Percentiles rank a stretch among this genome's conserved stretches.
Evolutionary conservation across 2,888 invertebrate genomes (phyloP).

Genomic region (Diadegma fenestrale): DNA sequence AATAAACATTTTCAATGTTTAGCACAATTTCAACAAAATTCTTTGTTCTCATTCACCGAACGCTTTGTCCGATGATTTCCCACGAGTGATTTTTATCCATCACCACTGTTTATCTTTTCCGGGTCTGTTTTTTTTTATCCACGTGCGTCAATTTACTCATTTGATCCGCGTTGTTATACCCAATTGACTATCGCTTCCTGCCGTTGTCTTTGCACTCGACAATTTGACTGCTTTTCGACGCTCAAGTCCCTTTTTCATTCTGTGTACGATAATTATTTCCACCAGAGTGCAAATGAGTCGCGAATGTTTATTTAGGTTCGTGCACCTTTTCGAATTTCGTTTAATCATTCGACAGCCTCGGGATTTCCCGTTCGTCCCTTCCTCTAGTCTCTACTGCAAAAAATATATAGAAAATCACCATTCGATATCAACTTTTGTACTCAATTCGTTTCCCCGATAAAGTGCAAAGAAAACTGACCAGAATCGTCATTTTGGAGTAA

Average conservation of each 20-base stretch:
- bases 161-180: not conserved
- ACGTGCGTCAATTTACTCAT: not conserved
- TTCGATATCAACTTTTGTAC: too few species aligned
- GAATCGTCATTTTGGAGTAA: too few species aligned
- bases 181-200: not conserved
- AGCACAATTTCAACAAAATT: not conserved
- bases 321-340: not conserved
- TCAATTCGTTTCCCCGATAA: too few species aligned
- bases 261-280: not conserved
- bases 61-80: not conserved
- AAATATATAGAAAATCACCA: too few species aligned
- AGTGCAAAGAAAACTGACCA: too few species aligned
- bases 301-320: not conserved
- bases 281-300: not conserved
- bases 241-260: not conserved
- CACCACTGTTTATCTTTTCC: not conserved
- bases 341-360: not conserved
- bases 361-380: not conserved
- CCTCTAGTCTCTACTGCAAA: too few species aligned
- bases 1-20: slow-evolving; percentile 10
- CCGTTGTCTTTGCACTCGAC: not conserved
- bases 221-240: not conserved
- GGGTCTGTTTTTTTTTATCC: not conserved
- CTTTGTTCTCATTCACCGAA: not conserved
- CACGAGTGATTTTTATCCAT: not conserved